Evolutionary conservation across 2,113 vertebrate species (phyloP).

Genomic region (Carassius carassius): DNA sequence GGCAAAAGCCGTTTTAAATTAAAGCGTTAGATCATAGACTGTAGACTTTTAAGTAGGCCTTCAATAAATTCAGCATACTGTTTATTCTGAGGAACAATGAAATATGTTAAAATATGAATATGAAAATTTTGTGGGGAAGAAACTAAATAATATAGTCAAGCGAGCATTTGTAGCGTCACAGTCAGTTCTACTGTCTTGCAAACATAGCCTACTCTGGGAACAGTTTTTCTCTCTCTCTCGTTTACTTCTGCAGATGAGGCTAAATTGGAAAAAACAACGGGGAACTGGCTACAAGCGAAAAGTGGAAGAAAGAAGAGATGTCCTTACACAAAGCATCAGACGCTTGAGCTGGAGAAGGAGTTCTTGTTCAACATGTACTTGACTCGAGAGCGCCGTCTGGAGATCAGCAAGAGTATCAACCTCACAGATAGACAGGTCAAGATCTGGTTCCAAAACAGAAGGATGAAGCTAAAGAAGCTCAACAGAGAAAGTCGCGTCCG

Average conservation of each 20-base stretch:
- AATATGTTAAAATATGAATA: too few relatives aligned
- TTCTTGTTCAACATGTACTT: slow-evolving; percentile 99
- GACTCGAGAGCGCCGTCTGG: slow-evolving; percentile 99
- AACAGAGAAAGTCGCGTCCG: slow-evolving; percentile 91
- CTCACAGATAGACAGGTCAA: slow-evolving; percentile 99
- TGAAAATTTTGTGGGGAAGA: not conserved
- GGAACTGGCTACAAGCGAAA: slow-evolving; percentile 95
- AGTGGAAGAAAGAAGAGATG: slow-evolving; percentile 97
- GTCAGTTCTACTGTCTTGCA: too few relatives aligned
- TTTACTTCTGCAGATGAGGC: slow-evolving; percentile 79
- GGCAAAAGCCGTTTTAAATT: not conserved
- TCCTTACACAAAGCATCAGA: slow-evolving; percentile 97
- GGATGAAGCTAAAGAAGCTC: slow-evolving; percentile 99
- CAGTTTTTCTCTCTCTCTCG: not conserved
- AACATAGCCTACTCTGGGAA: not conserved
- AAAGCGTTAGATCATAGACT: not conserved
- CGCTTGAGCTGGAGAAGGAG: slow-evolving; percentile 98
- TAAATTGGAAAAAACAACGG: slow-evolving; percentile 86
- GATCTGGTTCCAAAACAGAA: slow-evolving; percentile 99
- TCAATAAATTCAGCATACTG: not conserved
- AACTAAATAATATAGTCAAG: not conserved
- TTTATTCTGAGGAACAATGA: not conserved
- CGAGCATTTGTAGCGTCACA: not conserved
- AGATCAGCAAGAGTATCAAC: slow-evolving; percentile 98
- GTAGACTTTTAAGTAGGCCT: not conserved